Base-by-base conservation (phyloP, 2,113 vertebrate species). In the Megaceryle torquata region DNA sequence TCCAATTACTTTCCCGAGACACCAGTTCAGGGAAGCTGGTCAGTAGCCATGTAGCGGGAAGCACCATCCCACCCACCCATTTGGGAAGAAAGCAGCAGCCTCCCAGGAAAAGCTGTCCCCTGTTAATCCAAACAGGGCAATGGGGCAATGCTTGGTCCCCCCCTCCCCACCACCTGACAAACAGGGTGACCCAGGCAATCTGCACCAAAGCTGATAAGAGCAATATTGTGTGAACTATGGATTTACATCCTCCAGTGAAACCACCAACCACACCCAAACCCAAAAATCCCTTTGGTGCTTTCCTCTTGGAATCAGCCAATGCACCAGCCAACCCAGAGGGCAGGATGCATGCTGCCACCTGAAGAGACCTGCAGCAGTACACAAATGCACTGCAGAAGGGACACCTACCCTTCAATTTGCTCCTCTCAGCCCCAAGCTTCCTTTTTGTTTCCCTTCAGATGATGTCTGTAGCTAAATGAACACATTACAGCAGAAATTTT, bases 381-480 rank as follows among this genome's bases (percentile, higher is more conserved):
- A 87, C 48, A 82, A 53, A 41, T 2, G 15, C 53, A 46, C 18
- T 24, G 15, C 43, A 78, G 41, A 51, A 63, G 39, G 48, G 57
- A 84, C n/a, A 87, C 25, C 56, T 3, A 68, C 57, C 74, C 15
- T 78, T 31, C 67, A 24, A 4, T 82, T 65, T 44, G 35, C 22
- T 83, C 54, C 24, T 46, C 67, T 87, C 56, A 18, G 43, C 81
- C 53, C 35, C 56, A 81, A 48, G 37, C 57, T 91, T 80, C 61
- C 53, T 72, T 71, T 56, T 63, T 35, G 17, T 48, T 88, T 67
- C 79, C 70, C 39, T 90, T 56, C 81, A 71, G 57, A 91, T 54
- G 29, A 76, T n/a, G 61, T 21, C 88, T 90, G 86, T 88, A 91
- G 82, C 86, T 82, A 88, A 92, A 95, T 74, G 93, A 95, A 95